Base-by-base conservation (phyloP, 53 echinoderm and acorn worm species). In the Zoroaster sp. region DNA sequence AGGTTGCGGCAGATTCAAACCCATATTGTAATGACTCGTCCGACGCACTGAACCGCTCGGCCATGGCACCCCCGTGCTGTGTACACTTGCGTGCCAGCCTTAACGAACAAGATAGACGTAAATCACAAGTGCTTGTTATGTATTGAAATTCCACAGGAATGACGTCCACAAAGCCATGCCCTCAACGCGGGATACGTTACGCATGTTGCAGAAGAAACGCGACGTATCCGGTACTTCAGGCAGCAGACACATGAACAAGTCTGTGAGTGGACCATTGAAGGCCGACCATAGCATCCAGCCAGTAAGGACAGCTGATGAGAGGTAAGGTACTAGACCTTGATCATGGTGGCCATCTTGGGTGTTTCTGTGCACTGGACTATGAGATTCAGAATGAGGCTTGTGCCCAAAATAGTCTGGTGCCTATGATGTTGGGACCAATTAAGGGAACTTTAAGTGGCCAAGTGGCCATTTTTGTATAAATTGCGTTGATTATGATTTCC, bases 231-330 rank as follows among this genome's bases (percentile, higher is more conserved):
- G 55, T 40, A 2, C 45, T 37, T 73, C 81, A 0, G n/a, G n/a
- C n/a, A 55, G 69, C 45, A 65, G 77, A 36, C 36, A 44, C 63
- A 83, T 81, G 69, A 77, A 63, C 28, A 87, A 87, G 35, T 34
- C 87, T 34, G 67, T 83, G 43, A 89, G 77, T 78, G 99, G 99
- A n/a, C 99, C 96, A 6, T 71, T 96, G 10, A 91, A 93, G 46
- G 99, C 94, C 23, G 99, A 99, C 41, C 99, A 99, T 75, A 99
- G 45, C 90, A 99, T 99, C 15, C 99, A 98, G 73, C 92, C 99
- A 54, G 91, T 89, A 28, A 89, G 88, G 47, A 77, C 32, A 55
- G 87, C 83, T 15, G 81, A 89, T 33, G 96, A 98, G 15, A 91
- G 94, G 98, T 98, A 71, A 66, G 95, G 68, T 13, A 18, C 35